These are phyloP conservation scores for Venturia canescens DNA, from an alignment of 1,140 invertebrate genomes.

Conservation along the genomic window DNA sequence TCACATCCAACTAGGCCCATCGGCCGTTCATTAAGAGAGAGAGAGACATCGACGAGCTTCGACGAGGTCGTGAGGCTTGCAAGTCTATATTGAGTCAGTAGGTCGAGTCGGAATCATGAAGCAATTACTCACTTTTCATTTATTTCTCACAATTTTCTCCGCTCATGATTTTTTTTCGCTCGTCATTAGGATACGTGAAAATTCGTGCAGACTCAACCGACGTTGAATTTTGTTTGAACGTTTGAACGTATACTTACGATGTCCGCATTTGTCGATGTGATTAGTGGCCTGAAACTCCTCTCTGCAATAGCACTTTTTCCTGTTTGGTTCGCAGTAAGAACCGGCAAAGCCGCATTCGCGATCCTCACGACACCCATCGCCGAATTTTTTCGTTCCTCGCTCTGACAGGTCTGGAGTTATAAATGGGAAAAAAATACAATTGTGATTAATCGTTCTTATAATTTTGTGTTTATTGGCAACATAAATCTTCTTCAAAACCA, in stretches of 20 bases:
- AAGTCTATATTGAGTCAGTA: not conserved
- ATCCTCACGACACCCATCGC: conserved; percentile 83
- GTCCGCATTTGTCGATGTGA: conserved; percentile 90
- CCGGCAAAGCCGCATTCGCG: conserved; percentile 85
- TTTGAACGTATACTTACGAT: conserved; percentile 80
- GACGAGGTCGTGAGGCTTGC: not conserved
- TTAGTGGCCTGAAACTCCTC: conserved; percentile 85
- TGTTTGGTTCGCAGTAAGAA: conserved; percentile 83
- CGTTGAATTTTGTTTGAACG: no score
- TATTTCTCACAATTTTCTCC: not conserved
- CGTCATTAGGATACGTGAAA: no score
- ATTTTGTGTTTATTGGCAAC: not conserved
- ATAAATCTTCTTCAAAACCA: not conserved
- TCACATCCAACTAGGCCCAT: not conserved
- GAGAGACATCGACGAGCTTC: not conserved
- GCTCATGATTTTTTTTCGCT: no score
- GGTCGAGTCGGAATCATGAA: not conserved
- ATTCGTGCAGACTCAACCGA: no score
- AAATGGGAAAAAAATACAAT: not conserved
- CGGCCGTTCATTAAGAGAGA: not conserved
- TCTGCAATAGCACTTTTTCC: conserved; percentile 83
- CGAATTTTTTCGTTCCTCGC: conserved; percentile 81
- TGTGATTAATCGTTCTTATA: not conserved
- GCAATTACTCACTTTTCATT: not conserved
- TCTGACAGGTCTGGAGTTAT: conserved; percentile 72